Conservation (phyloP, 2,888 invertebrate genomes). For the Hydrotaea cyrtoneurina region DNA sequence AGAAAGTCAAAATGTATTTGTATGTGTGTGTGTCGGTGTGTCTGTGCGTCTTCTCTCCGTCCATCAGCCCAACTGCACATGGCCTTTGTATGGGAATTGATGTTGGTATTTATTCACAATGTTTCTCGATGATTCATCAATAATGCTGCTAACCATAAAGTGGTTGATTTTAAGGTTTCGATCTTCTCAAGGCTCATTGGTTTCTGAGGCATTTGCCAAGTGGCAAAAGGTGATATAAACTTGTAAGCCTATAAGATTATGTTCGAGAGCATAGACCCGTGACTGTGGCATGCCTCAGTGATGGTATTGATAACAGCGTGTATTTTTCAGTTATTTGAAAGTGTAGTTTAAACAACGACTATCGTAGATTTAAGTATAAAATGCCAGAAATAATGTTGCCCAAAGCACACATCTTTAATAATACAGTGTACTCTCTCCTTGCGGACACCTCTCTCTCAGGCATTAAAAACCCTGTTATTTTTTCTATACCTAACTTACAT, state of each 20-base stretch:
- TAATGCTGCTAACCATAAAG: constrained; percentile 49
- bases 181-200: constrained; percentile 55
- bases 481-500: no score
- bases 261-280: background rate
- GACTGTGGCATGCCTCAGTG: background rate
- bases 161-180: constrained; percentile 42
- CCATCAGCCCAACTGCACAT: background rate
- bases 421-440: no score
- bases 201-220: constrained; percentile 37
- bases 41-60: background rate
- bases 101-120: constrained; percentile 9
- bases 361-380: no score
- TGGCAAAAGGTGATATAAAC: background rate
- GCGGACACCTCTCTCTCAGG: no score
- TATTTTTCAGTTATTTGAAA: no score
- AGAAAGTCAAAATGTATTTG: background rate
- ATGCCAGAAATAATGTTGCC: no score
- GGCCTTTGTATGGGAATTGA: constrained; percentile 20
- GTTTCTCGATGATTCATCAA: constrained; percentile 58
- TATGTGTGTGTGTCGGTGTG: constrained; percentile 2
- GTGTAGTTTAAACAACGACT: no score
- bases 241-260: background rate
- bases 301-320: background rate
- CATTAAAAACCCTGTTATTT: no score
- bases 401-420: no score